These are phyloP conservation scores for Stomatorhinus walkeri DNA, from an alignment of 2,797 vertebrate genomes.

Conservation along the genomic window DNA sequence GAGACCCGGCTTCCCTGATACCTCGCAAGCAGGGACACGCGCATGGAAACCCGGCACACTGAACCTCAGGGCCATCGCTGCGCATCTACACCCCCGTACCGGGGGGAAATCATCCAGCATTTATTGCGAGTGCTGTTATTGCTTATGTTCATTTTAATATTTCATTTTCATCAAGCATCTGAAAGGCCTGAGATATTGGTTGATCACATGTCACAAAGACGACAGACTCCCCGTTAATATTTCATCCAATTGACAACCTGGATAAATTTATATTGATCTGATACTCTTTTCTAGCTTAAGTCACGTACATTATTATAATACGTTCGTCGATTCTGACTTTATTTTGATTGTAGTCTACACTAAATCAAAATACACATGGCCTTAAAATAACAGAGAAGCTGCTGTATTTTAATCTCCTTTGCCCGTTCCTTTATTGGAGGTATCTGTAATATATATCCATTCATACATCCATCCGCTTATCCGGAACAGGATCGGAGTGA, in stretches of 20 bases:
- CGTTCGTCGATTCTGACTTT: not conserved
- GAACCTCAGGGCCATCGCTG: slow-evolving; percentile 34
- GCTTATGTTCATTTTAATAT: slow-evolving; percentile 43
- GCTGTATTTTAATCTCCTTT: not conserved
- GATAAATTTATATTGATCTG: not conserved
- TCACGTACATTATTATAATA: not conserved
- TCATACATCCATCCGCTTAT: not conserved
- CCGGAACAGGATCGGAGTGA: not conserved
- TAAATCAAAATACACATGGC: not conserved
- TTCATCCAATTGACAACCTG: not conserved
- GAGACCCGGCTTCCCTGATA: slow-evolving; percentile 18
- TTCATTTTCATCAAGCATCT: slow-evolving; percentile 33
- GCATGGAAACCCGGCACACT: slow-evolving; percentile 3
- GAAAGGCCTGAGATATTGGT: slow-evolving; percentile 28
- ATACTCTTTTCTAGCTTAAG: not conserved
- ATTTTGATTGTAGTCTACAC: not conserved
- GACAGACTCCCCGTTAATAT: not conserved
- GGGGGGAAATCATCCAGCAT: slow-evolving; percentile 39
- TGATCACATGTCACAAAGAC: slow-evolving; percentile 7
- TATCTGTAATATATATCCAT: not conserved
- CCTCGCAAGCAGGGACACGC: slow-evolving; percentile 30
- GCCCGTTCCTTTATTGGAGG: not conserved
- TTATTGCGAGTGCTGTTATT: slow-evolving; percentile 42
- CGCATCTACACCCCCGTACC: slow-evolving; percentile 41
- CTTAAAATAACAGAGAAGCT: slow-evolving; percentile 4